phyloP scores from a whole-genome alignment of 2,888 invertebrate genomes.

The Coleophora flavipennella region DNA sequence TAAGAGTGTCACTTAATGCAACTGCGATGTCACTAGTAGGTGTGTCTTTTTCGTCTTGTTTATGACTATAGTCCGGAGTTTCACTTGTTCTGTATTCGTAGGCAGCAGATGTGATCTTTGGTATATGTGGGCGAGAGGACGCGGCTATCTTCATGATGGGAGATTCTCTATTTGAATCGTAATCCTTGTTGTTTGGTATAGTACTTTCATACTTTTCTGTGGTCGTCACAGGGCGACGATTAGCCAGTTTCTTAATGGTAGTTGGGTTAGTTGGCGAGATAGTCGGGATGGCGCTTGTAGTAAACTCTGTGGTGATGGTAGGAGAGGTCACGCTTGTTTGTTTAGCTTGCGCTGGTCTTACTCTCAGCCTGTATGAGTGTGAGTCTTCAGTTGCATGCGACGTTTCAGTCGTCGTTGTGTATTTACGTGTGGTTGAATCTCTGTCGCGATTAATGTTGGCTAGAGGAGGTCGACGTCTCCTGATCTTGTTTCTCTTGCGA shows the following conservation, averaged over 20 bases:
- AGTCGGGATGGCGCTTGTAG: slow-evolving; percentile 62
- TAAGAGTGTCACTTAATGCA: slow-evolving; percentile 41
- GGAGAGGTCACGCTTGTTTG: slow-evolving; percentile 51
- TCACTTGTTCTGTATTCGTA: slow-evolving; percentile 42
- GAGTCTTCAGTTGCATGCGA: slow-evolving; percentile 38
- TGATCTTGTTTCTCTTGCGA: slow-evolving; percentile 58
- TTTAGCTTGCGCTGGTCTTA: slow-evolving; percentile 41
- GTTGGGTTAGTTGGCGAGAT: slow-evolving; percentile 58
- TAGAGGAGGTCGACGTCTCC: slow-evolving; percentile 56
- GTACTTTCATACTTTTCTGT: slow-evolving; percentile 48
- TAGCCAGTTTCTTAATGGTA: slow-evolving; percentile 47
- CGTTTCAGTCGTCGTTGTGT: slow-evolving; percentile 33
- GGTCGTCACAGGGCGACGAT: slow-evolving; percentile 45
- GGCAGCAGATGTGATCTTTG: slow-evolving; percentile 30
- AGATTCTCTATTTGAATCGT: slow-evolving; percentile 49
- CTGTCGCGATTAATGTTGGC: slow-evolving; percentile 40
- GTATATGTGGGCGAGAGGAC: slow-evolving; percentile 32
- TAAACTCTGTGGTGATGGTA: slow-evolving; percentile 53
- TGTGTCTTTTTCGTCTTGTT: slow-evolving; percentile 68
- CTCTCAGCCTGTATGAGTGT: slow-evolving; percentile 49
- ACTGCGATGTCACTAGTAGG: slow-evolving; percentile 65
- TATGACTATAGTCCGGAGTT: slow-evolving; percentile 57
- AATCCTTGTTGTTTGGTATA: slow-evolving; percentile 33
- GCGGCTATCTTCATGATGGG: slow-evolving; percentile 68
- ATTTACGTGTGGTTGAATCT: slow-evolving; percentile 32